Percentiles rank a stretch among this genome's conserved stretches.
phyloP scores from a whole-genome alignment of 2,113 vertebrate species.

The Cebus imitator region DNA sequence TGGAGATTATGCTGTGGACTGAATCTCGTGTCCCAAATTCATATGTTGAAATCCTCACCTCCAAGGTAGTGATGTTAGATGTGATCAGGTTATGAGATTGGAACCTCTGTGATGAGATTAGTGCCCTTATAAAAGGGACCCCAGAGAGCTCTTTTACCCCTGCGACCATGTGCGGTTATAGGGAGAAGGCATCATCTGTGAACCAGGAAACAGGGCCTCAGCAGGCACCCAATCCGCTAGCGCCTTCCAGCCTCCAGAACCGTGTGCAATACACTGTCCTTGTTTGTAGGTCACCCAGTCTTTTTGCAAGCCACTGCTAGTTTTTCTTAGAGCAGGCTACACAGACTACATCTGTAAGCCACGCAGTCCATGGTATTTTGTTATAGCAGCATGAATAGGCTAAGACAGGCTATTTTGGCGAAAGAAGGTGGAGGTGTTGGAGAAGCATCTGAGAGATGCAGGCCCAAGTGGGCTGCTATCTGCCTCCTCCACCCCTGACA shows the following conservation, averaged over 20 bases:
- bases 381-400: too few species aligned
- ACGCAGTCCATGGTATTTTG: too few species aligned
- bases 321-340: too few species aligned
- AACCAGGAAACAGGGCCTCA: background rate
- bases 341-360: too few species aligned
- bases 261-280: too few species aligned
- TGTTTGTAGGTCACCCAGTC: too few species aligned
- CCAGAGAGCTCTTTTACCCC: too few species aligned
- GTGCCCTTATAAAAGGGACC: background rate
- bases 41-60: background rate
- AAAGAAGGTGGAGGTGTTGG: background rate
- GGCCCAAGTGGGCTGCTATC: background rate
- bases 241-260: background rate
- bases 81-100: background rate
- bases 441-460: background rate
- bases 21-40: background rate
- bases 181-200: background rate
- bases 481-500: background rate
- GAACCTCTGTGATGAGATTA: background rate
- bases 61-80: too few species aligned
- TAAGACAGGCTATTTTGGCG: background rate
- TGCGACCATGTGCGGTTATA: too few species aligned
- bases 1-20: background rate
- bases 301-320: too few species aligned
- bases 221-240: background rate